Evolutionary conservation across 2,888 invertebrate species (phyloP).

Genomic region (Brachycybe producta): DNA sequence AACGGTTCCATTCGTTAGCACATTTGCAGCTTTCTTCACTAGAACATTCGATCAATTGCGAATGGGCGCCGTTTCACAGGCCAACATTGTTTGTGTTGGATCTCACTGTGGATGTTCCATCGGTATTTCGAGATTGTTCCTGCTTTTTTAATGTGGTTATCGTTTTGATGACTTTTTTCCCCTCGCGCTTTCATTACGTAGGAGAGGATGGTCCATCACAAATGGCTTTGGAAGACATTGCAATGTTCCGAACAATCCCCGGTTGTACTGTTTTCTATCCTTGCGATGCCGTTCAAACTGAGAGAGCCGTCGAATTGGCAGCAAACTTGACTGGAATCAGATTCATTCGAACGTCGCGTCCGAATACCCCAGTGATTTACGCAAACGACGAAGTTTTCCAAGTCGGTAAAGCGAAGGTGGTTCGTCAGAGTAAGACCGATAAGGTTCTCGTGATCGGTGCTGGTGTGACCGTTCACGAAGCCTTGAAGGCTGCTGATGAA

Average conservation of each 20-base stretch:
- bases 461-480: conserved; percentile 87
- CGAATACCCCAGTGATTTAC: conserved; percentile 76
- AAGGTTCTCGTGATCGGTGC: conserved; percentile 77
- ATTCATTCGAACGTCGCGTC: conserved; percentile 90
- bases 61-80: conserved; percentile 98
- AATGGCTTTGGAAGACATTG: conserved; percentile 98
- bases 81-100: conserved; percentile 89
- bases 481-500: conserved; percentile 64
- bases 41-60: conserved; percentile 96
- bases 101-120: conserved; percentile 98
- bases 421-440: conserved; percentile 62
- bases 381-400: conserved; percentile 66
- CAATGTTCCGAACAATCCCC: conserved; percentile 85
- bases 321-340: conserved; percentile 90
- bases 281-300: conserved; percentile 84
- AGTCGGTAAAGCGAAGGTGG: conserved; percentile 47
- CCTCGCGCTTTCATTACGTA: conserved; percentile 25
- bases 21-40: conserved; percentile 95
- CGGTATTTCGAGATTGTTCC: too few relatives aligned
- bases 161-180: neutral
- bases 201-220: conserved; percentile 96
- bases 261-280: conserved; percentile 53
- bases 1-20: conserved; percentile 85
- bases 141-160: neutral
- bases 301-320: conserved; percentile 87